These are phyloP conservation scores for Halcyon chelicuti DNA, from an alignment of 2,797 vertebrate species.

Conservation along the genomic window DNA sequence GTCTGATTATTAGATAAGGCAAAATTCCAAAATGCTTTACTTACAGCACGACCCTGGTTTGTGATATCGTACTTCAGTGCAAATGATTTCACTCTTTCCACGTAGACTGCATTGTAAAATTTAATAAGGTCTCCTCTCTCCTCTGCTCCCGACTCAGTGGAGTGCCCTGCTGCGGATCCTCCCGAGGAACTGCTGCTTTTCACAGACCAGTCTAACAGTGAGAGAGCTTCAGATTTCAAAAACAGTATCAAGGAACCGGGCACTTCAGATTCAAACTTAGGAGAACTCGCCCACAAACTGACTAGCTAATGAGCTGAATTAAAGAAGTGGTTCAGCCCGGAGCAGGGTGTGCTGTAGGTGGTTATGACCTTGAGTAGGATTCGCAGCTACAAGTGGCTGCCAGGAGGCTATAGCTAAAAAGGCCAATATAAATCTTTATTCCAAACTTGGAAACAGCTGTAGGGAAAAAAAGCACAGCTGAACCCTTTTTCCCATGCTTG, in stretches of 20 bases:
- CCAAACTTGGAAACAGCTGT: neutral
- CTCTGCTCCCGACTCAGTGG: conserved; percentile 62
- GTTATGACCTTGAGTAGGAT: neutral
- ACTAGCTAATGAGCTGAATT: neutral
- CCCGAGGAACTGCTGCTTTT: neutral
- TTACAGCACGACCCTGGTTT: conserved; percentile 85
- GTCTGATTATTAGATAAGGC: neutral
- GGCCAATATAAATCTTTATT: neutral
- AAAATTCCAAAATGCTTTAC: conserved; percentile 12
- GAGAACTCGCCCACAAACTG: neutral
- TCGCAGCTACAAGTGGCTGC: neutral
- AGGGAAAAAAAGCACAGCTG: neutral
- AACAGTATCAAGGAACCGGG: neutral
- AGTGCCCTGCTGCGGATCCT: neutral
- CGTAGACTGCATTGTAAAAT: conserved; percentile 93
- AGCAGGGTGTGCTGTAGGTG: neutral
- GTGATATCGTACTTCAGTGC: conserved; percentile 86
- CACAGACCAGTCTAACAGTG: neutral
- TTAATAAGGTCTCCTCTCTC: conserved; percentile 95
- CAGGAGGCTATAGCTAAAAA: neutral
- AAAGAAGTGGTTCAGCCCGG: neutral
- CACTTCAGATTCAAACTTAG: neutral
- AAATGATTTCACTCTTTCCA: conserved; percentile 91
- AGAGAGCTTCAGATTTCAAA: conserved; percentile 18
- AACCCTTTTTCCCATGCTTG: neutral